Percentiles rank a stretch among this genome's conserved stretches.
These are phyloP conservation scores for Acanthacorydalis orientalis DNA, from an alignment of 2,888 invertebrate genomes.

Conservation along the genomic window DNA sequence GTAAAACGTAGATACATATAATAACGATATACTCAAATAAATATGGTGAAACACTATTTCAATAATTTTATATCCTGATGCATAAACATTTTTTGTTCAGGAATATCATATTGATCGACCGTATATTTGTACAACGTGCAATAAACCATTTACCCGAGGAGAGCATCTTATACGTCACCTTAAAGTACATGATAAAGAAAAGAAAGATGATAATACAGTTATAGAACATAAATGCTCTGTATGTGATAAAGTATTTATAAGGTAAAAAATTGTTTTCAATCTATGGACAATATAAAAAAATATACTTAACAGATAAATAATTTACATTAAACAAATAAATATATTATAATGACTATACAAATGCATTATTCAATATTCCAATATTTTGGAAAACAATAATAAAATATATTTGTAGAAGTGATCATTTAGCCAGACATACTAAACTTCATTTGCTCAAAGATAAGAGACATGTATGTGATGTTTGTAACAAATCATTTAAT, in stretches of 20 bases:
- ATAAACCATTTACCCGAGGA: conserved; percentile 24
- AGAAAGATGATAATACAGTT: conserved; percentile 13
- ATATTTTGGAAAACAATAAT: not conserved
- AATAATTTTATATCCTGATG: not conserved
- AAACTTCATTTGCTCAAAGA: conserved; percentile 36
- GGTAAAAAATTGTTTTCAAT: conserved; percentile 13
- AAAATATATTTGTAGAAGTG: conserved; percentile 31
- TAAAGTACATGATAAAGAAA: conserved; percentile 18
- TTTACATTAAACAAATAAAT: too few species aligned
- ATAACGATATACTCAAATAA: too few species aligned
- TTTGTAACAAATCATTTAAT: conserved; percentile 44
- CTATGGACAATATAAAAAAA: too few species aligned
- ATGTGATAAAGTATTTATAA: conserved; percentile 22
- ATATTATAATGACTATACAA: too few species aligned
- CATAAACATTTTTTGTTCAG: conserved; percentile 10
- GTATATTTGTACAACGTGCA: conserved; percentile 25
- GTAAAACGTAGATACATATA: too few species aligned
- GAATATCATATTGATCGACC: conserved; percentile 26
- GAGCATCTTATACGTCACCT: conserved; percentile 27
- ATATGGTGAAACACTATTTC: too few species aligned
- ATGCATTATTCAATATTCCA: too few species aligned
- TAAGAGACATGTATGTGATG: conserved; percentile 35
- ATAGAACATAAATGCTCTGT: conserved; percentile 23
- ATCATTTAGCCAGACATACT: conserved; percentile 44
- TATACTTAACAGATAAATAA: too few species aligned